phyloP scores from a whole-genome alignment of 2,797 vertebrate genomes.

The Buphagus erythrorhynchus region DNA sequence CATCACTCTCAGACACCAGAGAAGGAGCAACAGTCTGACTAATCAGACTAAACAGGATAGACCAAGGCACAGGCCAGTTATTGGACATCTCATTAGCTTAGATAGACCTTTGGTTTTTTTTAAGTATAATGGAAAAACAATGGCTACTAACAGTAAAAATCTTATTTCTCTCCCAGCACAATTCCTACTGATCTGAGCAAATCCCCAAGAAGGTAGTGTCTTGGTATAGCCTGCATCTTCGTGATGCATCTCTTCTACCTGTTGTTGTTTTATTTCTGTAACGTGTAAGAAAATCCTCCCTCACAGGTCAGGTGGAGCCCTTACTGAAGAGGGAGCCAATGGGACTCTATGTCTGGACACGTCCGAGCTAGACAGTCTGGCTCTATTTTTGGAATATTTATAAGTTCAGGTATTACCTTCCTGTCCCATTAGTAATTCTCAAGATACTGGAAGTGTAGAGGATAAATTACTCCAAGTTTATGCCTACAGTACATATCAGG shows the following conservation, averaged over 20 bases:
- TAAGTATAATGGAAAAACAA: neutral
- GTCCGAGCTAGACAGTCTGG: neutral
- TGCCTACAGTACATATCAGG: neutral
- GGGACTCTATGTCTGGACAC: neutral
- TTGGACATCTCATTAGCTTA: neutral
- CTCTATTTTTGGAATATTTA: constrained; percentile 27
- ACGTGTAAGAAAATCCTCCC: neutral
- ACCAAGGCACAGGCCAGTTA: neutral
- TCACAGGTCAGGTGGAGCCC: neutral
- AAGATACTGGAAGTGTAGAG: neutral
- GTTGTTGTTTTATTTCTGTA: neutral
- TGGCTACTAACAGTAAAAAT: neutral
- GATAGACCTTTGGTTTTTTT: neutral
- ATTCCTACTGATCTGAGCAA: neutral
- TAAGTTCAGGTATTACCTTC: neutral
- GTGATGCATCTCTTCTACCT: neutral
- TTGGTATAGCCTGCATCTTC: neutral
- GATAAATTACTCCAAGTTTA: neutral
- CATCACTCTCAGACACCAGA: neutral
- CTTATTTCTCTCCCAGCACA: neutral
- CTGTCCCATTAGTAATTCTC: neutral
- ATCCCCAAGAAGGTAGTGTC: neutral
- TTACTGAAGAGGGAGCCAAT: neutral
- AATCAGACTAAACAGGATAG: neutral
- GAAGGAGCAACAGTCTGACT: neutral